These are phyloP conservation scores for Mystacornis crossleyi DNA, from an alignment of 2,113 vertebrate species.

Conservation along the genomic window DNA sequence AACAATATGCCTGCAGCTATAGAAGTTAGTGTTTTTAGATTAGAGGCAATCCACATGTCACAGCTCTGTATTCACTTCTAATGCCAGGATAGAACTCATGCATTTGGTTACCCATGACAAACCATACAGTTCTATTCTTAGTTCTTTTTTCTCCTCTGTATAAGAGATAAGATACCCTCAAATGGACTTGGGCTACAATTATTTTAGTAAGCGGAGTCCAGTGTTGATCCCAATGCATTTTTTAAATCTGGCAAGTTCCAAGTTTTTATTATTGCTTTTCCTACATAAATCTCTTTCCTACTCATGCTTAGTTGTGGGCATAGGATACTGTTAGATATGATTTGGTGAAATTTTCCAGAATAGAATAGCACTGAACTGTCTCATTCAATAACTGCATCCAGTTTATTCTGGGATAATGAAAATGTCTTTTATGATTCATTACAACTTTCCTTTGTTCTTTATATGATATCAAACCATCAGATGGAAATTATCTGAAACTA, in stretches of 20 bases:
- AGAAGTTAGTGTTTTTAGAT: conserved; percentile 45
- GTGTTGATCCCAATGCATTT: background rate
- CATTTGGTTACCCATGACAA: conserved; percentile 3
- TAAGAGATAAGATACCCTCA: background rate
- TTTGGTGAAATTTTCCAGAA: background rate
- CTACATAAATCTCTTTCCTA: background rate
- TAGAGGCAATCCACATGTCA: background rate
- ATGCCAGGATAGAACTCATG: background rate
- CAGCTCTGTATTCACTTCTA: conserved; percentile 12
- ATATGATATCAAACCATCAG: background rate
- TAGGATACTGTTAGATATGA: background rate
- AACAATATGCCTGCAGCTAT: background rate
- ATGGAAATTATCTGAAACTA: conserved; percentile 26
- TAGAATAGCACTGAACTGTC: background rate
- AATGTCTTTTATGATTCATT: conserved; percentile 52
- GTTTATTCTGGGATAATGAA: conserved; percentile 56
- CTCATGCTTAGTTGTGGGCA: background rate
- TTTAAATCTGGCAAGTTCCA: background rate
- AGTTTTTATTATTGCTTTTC: conserved; percentile 5
- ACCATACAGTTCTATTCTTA: background rate
- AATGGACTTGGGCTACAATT: background rate
- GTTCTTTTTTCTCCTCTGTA: background rate
- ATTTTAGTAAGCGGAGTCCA: conserved; percentile 14
- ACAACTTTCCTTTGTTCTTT: conserved; percentile 11
- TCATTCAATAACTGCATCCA: conserved; percentile 32